These are phyloP conservation scores for Parazoanthus darwini DNA, from an alignment of 92 coral and sea anemone species.

Conservation along the genomic window DNA sequence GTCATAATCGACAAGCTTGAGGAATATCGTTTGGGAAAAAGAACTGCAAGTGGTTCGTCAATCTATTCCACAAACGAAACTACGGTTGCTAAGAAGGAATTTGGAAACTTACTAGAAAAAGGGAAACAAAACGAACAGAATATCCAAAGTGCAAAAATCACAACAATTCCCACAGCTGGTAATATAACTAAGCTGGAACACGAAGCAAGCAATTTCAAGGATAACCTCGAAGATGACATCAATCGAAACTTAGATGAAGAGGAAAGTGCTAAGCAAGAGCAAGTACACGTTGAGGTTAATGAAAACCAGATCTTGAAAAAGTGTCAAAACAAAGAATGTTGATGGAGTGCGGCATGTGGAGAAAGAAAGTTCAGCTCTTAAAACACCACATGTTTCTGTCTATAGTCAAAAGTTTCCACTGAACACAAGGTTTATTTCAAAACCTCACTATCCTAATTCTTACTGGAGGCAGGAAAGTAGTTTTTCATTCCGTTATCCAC, in stretches of 20 bases:
- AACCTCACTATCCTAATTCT: conserved; percentile 43
- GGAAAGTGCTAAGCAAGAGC: background rate
- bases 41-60: conserved; percentile 35
- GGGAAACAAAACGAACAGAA: background rate
- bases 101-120: background rate
- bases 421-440: conserved; percentile 55
- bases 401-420: conserved; percentile 56
- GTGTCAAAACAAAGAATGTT: background rate
- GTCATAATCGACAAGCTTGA: conserved; percentile 14
- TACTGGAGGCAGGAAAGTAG: conserved; percentile 64
- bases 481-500: conserved; percentile 23
- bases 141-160: background rate
- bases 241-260: background rate
- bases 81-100: background rate
- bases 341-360: conserved; percentile 1
- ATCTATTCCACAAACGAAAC: background rate
- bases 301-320: background rate
- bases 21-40: conserved; percentile 42
- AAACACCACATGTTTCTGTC: conserved; percentile 50
- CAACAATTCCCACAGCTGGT: background rate
- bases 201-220: conserved; percentile 18
- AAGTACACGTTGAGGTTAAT: background rate
- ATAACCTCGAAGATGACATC: background rate
- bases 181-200: background rate
- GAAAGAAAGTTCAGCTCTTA: conserved; percentile 2